A percentile compares a stretch with the other conserved stretches of the same genome.
Conservation (phyloP, 1,140 invertebrate genomes). For the Aphis craccivora region DNA sequence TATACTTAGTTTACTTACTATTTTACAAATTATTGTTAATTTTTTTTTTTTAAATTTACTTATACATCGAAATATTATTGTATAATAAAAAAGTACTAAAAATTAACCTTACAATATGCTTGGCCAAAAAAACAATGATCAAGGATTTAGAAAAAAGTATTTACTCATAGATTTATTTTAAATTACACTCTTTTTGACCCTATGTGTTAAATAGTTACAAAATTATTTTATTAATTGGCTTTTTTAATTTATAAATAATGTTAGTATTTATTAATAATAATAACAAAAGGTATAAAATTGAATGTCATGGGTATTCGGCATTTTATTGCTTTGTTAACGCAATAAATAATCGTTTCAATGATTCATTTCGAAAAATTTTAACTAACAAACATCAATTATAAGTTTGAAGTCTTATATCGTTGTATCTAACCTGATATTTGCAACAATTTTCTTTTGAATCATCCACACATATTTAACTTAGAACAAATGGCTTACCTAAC, state of each 20-base stretch:
- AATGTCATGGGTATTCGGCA: neutral
- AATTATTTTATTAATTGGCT: constrained; percentile 9
- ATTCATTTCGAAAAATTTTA: neutral
- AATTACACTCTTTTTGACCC: neutral
- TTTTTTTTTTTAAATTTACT: neutral
- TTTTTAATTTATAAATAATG: neutral
- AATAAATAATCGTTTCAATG: neutral
- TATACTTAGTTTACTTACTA: neutral
- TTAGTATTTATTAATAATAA: neutral
- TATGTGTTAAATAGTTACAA: neutral
- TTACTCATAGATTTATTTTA: neutral
- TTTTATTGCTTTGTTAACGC: constrained; percentile 1
- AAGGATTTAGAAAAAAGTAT: constrained; percentile 10
- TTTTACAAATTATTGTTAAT: neutral
- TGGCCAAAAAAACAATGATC: neutral
- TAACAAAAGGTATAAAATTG: neutral
- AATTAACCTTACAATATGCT: neutral
- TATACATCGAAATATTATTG: neutral
- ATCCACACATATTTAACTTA: neutral
- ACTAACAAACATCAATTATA: neutral
- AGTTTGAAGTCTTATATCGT: neutral
- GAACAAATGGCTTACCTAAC: neutral
- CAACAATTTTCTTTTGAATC: neutral
- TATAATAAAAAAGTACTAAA: neutral
- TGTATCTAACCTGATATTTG: neutral